A percentile compares a stretch with the other conserved stretches of the same genome.
These are phyloP conservation scores for Scaptomyza tumidula DNA, from an alignment of 2,888 invertebrate genomes.

Conservation along the genomic window DNA sequence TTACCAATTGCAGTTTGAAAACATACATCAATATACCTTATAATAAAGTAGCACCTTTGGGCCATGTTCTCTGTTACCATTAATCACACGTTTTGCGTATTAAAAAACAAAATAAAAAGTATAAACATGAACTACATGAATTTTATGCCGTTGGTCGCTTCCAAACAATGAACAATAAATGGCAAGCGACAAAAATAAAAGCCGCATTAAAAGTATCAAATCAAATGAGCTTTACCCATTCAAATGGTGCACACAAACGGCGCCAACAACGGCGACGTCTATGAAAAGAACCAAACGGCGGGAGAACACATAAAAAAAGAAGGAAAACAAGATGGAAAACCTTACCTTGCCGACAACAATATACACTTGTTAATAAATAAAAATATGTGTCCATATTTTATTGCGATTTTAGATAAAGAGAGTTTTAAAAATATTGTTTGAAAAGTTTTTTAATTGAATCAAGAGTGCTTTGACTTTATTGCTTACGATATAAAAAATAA, in stretches of 20 bases:
- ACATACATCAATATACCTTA: constrained; percentile 27
- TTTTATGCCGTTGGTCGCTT: constrained; percentile 32
- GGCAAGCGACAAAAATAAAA: constrained; percentile 55
- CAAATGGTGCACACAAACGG: constrained; percentile 55
- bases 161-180: constrained; percentile 53
- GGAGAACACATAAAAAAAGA: not conserved
- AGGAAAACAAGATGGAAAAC: not conserved
- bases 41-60: constrained; percentile 30
- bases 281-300: not conserved
- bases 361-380: constrained; percentile 14
- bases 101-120: constrained; percentile 12
- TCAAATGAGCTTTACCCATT: constrained; percentile 64
- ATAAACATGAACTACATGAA: constrained; percentile 37
- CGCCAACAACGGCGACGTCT: constrained; percentile 29
- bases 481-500: too few relatives aligned
- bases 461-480: too few relatives aligned
- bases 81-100: constrained; percentile 58
- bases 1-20: not conserved
- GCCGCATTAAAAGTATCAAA: constrained; percentile 60
- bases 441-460: too few relatives aligned
- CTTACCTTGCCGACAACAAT: not conserved
- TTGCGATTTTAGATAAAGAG: too few relatives aligned
- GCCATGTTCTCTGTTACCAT: constrained; percentile 38
- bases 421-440: too few relatives aligned
- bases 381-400: too few relatives aligned